Evolutionary conservation across 2,888 invertebrate genomes (phyloP).

Genomic region (Orthonevra nobilis): DNA sequence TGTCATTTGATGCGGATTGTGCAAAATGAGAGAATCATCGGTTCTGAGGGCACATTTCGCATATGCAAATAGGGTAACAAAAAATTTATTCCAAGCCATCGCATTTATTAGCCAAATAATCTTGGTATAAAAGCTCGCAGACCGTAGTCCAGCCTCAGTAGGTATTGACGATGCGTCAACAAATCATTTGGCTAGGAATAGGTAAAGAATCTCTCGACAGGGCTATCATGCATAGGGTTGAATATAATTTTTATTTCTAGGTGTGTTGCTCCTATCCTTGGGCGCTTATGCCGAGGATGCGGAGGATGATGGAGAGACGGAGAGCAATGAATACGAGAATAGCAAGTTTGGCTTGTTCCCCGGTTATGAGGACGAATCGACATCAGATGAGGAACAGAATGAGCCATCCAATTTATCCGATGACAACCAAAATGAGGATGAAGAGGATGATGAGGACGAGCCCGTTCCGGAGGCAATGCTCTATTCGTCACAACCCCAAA

Average conservation of each 20-base stretch:
- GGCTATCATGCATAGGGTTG: too few species aligned
- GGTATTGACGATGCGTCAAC: conserved; percentile 42
- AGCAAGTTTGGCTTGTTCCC: not conserved
- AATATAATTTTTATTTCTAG: conserved; percentile 4
- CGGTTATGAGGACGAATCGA: not conserved
- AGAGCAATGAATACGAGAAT: not conserved
- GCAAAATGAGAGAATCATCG: not conserved
- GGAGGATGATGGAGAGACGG: not conserved
- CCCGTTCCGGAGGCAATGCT: not conserved
- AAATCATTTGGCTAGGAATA: conserved; percentile 43
- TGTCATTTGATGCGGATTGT: not conserved
- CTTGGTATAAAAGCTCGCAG: conserved; percentile 37
- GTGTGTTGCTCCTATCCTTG: conserved; percentile 31
- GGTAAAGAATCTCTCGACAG: conserved; percentile 9
- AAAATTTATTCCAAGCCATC: conserved; percentile 23
- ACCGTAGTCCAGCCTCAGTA: conserved; percentile 20
- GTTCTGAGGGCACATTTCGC: conserved; percentile 6
- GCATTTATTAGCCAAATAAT: not conserved
- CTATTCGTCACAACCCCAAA: not conserved
- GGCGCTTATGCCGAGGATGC: conserved; percentile 3
- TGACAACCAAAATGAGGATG: not conserved
- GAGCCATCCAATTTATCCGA: conserved; percentile 4
- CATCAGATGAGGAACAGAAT: not conserved
- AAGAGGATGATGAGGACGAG: not conserved
- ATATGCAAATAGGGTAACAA: conserved; percentile 28